These are phyloP conservation scores for Brachypalpus laphriformis DNA, from an alignment of 2,888 invertebrate genomes.

Conservation along the genomic window DNA sequence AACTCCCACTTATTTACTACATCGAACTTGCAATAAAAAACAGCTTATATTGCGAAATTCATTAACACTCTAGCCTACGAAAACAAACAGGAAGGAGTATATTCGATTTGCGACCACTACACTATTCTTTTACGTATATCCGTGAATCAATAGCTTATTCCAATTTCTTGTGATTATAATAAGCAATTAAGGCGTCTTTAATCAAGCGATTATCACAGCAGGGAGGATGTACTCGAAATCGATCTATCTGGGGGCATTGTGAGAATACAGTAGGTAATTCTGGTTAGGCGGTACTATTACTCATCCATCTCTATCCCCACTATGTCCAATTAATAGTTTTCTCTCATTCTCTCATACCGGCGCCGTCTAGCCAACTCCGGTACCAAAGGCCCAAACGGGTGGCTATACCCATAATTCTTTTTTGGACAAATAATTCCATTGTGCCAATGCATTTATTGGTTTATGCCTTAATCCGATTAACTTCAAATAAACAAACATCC, in stretches of 20 bases:
- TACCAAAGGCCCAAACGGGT: background rate
- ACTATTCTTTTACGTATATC: background rate
- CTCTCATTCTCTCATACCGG: background rate
- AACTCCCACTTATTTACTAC: background rate
- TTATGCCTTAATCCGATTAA: conserved; percentile 67
- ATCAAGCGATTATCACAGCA: conserved; percentile 81
- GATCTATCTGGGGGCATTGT: conserved; percentile 22
- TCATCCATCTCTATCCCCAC: background rate
- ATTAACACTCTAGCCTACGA: background rate
- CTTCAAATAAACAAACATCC: conserved; percentile 66
- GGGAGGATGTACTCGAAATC: conserved; percentile 73
- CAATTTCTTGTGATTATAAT: conserved; percentile 47
- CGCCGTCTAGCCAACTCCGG: background rate
- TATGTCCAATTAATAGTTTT: background rate
- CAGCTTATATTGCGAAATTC: background rate
- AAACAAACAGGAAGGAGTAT: conserved; percentile 51
- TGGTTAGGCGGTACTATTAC: no score
- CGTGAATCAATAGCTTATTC: conserved; percentile 30
- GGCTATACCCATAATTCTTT: conserved; percentile 64
- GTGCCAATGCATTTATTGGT: conserved; percentile 62
- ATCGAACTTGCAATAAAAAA: background rate
- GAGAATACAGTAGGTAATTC: conserved; percentile 1
- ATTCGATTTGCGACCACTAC: conserved; percentile 32
- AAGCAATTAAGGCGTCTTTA: conserved; percentile 79
- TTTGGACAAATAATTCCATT: conserved; percentile 65